These are phyloP conservation scores for Burhinus bistriatus DNA, from an alignment of 2,113 vertebrate species.

Conservation along the genomic window DNA sequence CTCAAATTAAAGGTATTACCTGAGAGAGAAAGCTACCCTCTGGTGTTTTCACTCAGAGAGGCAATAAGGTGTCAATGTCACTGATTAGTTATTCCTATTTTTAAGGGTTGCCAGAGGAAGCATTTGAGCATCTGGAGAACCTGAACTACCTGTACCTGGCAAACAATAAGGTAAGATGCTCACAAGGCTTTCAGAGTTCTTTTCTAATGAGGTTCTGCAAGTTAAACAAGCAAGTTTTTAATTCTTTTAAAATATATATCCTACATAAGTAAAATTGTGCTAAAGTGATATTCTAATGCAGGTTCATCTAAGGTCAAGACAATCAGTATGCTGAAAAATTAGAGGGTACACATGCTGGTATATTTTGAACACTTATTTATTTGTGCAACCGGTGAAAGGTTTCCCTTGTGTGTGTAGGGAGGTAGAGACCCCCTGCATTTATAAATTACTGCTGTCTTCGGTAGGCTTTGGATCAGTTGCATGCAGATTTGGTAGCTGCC, in stretches of 20 bases:
- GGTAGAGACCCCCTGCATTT: neutral
- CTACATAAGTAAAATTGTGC: neutral
- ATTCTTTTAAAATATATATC: neutral
- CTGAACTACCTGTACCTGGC: constrained; percentile 95
- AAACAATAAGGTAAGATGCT: constrained; percentile 91
- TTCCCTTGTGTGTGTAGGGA: neutral
- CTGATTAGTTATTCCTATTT: constrained; percentile 52
- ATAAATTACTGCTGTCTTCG: neutral
- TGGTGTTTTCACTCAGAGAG: constrained; percentile 22
- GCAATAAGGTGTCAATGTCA: neutral
- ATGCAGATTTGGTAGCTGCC: neutral
- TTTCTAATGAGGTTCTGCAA: neutral
- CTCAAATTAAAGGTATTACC: neutral
- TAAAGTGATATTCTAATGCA: neutral
- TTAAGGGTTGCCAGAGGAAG: constrained; percentile 90
- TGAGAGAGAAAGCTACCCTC: neutral
- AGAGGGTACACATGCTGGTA: neutral
- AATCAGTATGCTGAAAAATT: neutral
- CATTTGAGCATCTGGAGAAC: constrained; percentile 89
- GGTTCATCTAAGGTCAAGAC: neutral
- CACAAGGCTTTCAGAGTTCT: neutral
- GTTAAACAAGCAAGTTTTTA: neutral
- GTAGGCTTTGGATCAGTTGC: neutral
- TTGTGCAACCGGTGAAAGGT: neutral
- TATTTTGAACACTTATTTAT: neutral